Evolutionary conservation across 2,113 vertebrate species (phyloP).

Genomic region (Stegostoma tigrinum): DNA sequence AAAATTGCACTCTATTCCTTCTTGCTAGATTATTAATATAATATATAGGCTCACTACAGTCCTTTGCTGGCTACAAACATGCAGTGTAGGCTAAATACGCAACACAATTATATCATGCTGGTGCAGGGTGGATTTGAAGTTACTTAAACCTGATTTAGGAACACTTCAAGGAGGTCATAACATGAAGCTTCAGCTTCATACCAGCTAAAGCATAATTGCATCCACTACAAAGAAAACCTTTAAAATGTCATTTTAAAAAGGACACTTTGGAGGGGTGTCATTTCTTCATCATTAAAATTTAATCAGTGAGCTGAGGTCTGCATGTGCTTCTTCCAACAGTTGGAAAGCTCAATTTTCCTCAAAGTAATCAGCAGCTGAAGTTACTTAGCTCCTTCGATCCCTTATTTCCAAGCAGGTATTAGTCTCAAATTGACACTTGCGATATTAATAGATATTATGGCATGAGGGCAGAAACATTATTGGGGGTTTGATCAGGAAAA

Average conservation of each 20-base stretch:
- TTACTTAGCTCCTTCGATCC: not conserved
- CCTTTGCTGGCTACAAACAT: not conserved
- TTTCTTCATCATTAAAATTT: not conserved
- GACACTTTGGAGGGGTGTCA: not conserved
- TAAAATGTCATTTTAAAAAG: not conserved
- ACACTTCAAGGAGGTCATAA: not conserved
- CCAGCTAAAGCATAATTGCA: not conserved
- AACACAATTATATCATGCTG: not conserved
- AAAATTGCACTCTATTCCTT: not conserved
- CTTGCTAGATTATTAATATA: not conserved
- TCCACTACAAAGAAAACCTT: not conserved
- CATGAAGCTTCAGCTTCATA: not conserved
- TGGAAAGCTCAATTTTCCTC: not conserved
- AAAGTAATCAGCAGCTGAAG: not conserved
- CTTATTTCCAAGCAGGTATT: not conserved
- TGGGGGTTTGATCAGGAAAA: not conserved
- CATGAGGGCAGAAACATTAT: not conserved
- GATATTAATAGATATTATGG: not conserved
- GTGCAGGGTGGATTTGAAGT: not conserved
- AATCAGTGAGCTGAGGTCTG: not conserved
- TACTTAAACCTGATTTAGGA: not conserved
- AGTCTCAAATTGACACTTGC: not conserved
- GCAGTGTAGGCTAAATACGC: not conserved
- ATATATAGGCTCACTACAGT: not conserved
- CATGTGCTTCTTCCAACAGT: not conserved